phyloP scores from a whole-genome alignment of 2,888 invertebrate genomes.

The Anoplius nigerrimus region DNA sequence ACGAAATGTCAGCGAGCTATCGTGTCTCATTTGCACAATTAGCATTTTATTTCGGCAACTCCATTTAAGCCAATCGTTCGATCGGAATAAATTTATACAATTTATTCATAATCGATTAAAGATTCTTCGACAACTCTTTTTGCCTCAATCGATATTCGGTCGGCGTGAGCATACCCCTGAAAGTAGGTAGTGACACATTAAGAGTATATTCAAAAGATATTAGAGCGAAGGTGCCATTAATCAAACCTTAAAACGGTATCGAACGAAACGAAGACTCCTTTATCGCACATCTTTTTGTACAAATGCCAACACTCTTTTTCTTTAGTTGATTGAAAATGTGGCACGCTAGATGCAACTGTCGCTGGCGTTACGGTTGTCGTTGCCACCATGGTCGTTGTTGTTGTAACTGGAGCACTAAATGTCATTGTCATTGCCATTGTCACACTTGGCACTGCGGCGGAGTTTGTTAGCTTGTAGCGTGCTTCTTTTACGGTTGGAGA shows the following conservation, averaged over 20 bases:
- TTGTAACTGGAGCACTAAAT: neutral
- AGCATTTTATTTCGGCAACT: too few species aligned
- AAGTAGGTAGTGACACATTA: constrained; percentile 42
- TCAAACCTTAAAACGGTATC: constrained; percentile 80
- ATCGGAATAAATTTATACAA: too few species aligned
- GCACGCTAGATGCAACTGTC: constrained; percentile 59
- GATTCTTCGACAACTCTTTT: constrained; percentile 65
- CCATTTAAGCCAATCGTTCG: too few species aligned
- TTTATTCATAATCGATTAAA: neutral
- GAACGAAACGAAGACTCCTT: constrained; percentile 82
- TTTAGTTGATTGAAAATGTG: constrained; percentile 77
- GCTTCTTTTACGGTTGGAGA: neutral
- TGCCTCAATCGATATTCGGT: constrained; percentile 82
- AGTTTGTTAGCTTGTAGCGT: neutral
- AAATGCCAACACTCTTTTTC: constrained; percentile 83
- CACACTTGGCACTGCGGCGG: neutral
- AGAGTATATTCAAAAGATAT: neutral
- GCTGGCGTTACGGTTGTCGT: constrained; percentile 43
- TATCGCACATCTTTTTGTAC: constrained; percentile 82
- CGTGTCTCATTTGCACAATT: too few species aligned
- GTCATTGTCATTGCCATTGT: constrained; percentile 14
- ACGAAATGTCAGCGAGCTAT: too few species aligned
- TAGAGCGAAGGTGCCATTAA: neutral
- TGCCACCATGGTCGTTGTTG: constrained; percentile 23
- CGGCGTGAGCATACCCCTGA: constrained; percentile 83